These are phyloP conservation scores for Nephrotoma guestfalica DNA, from an alignment of 2,888 invertebrate species.

Conservation along the genomic window DNA sequence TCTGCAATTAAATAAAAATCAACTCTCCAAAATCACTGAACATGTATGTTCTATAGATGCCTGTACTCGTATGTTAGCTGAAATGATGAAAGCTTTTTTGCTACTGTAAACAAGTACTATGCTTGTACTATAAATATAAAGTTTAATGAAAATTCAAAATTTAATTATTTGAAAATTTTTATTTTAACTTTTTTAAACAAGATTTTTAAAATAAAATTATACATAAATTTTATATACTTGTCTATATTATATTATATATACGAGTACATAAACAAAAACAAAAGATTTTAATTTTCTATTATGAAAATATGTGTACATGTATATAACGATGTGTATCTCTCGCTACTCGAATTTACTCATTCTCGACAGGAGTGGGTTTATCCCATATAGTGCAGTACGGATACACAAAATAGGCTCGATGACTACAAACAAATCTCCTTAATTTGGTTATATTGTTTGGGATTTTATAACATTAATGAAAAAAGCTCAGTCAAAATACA, in stretches of 20 bases:
- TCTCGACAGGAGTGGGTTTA: background rate
- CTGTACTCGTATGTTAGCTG: background rate
- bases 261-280: background rate
- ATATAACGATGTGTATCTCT: background rate
- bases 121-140: background rate
- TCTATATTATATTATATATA: background rate
- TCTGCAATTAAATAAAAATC: background rate
- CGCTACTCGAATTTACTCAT: background rate
- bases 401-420: background rate
- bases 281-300: background rate
- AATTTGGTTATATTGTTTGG: background rate
- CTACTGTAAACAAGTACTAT: background rate
- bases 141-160: background rate
- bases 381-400: background rate
- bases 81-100: background rate
- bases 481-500: background rate
- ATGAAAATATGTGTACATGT: background rate
- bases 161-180: background rate
- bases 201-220: background rate
- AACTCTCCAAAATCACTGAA: background rate
- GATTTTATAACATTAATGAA: background rate
- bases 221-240: background rate
- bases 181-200: no score
- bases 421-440: background rate
- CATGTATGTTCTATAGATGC: background rate